Conservation (phyloP, 2,113 vertebrate genomes). For the Odontesthes bonariensis region DNA sequence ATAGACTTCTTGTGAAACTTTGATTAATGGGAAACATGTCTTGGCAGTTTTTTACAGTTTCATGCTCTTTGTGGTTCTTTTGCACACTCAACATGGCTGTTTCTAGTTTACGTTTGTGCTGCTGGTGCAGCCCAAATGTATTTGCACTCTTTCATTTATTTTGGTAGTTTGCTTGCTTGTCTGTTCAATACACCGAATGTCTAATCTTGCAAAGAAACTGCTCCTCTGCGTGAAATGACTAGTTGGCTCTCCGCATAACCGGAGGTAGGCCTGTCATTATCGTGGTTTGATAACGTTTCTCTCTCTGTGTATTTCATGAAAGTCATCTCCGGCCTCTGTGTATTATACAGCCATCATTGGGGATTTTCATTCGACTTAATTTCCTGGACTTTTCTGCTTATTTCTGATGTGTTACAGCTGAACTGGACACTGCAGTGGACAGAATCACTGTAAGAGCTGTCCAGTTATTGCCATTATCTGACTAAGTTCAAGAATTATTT, state of each 20-base stretch:
- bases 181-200: too few relatives aligned
- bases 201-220: too few relatives aligned
- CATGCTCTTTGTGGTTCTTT: not conserved
- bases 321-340: too few relatives aligned
- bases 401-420: not conserved
- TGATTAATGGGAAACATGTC: too few relatives aligned
- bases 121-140: not conserved
- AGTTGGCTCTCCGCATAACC: not conserved
- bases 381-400: not conserved
- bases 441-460: not conserved
- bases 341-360: not conserved
- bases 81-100: not conserved
- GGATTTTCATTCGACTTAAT: too few relatives aligned
- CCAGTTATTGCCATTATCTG: not conserved
- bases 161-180: too few relatives aligned
- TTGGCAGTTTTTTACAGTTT: too few relatives aligned
- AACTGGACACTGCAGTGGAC: not conserved
- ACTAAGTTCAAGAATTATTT: not conserved
- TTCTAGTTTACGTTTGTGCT: not conserved
- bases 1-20: not conserved
- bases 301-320: too few relatives aligned
- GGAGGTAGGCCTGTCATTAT: not conserved
- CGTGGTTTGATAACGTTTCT: too few relatives aligned
- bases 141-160: too few relatives aligned
- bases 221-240: too few relatives aligned